Evolutionary conservation across 2,797 vertebrate species (phyloP), one percentile per base, ranked within the genome.

Genomic region (Ciconia nigra): DNA sequence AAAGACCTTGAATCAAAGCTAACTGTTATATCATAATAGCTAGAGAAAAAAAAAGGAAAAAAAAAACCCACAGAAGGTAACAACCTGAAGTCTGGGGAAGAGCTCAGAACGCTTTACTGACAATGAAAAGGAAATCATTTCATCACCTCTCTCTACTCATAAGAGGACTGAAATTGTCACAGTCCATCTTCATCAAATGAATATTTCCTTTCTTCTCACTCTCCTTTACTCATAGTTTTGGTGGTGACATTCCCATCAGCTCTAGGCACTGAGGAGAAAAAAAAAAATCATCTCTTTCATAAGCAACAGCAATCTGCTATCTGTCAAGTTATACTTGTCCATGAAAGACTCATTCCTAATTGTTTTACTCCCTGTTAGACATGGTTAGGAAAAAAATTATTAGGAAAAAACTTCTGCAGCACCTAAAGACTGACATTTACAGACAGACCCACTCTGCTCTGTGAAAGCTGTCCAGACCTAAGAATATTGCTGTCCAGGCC

Each of bases 31-130:
- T 26, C 15, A 25, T 33, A 39, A 78, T 15, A 41, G 11, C 7
- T 24, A 19, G 10, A 10, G 3, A 2, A 6, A 15, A 5, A 44
- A 2, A 5, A 11, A 20, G 11, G 16, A 8, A 7, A 31, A 21
- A 24, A 35, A 65, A 24, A 37, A 7, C 7, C 4, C 2, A 14
- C 9, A 52, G 13, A 69, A 54, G 14, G 25, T 67, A 66, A 47
- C 22, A 71, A 42, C 17, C 66, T 37, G 62, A 28, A 66, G 15
- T 69, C 62, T 66, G 11, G 9, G 33, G 24, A 15, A 10, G 55
- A 73, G 31, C 7, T 90, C 28, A 57, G 28, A 59, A 65, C 21
- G 39, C 7, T 76, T 77, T 39, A 73, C 42, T 83, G 35, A 61
- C 6, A 74, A 81, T 35, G 57, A 83, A 80, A 88, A 62, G 15